Evolutionary conservation across 2,888 invertebrate genomes (phyloP).

Genomic region (Chirona hameri): DNA sequence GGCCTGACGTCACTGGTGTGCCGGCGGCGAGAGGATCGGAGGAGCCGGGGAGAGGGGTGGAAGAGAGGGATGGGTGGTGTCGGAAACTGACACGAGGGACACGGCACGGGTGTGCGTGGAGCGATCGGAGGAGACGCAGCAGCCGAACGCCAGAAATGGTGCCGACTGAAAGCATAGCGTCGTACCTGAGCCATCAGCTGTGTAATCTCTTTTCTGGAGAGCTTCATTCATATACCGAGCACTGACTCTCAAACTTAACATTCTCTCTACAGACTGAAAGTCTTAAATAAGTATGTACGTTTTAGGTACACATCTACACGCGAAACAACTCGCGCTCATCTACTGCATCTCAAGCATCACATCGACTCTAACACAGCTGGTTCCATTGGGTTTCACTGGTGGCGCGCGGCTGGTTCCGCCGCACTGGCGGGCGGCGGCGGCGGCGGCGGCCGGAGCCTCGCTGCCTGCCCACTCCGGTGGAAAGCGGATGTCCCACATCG

Average conservation of each 20-base stretch:
- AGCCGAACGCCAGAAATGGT: neutral
- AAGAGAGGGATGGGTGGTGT: neutral
- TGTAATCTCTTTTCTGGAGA: neutral
- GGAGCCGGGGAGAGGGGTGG: neutral
- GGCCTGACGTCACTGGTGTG: neutral
- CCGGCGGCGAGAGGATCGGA: neutral
- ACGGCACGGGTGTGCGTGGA: neutral
- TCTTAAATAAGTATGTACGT: conserved; percentile 1
- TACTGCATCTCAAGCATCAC: no score
- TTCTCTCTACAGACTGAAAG: neutral
- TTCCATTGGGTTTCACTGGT: neutral
- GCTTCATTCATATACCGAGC: neutral
- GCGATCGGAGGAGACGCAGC: neutral
- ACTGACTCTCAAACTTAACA: no score
- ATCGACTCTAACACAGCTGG: no score
- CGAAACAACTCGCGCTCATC: no score
- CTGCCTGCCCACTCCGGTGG: neutral
- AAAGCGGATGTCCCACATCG: conserved; percentile 6
- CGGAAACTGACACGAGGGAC: neutral
- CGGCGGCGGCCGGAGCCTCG: neutral
- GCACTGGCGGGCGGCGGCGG: neutral
- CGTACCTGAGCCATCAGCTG: neutral
- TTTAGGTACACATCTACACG: neutral
- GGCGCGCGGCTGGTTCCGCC: neutral
- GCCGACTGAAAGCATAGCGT: neutral